Percentiles rank a stretch among this genome's conserved stretches.
These are phyloP conservation scores for Neosalanx taihuensis DNA, from an alignment of 2,797 vertebrate species.

Conservation along the genomic window DNA sequence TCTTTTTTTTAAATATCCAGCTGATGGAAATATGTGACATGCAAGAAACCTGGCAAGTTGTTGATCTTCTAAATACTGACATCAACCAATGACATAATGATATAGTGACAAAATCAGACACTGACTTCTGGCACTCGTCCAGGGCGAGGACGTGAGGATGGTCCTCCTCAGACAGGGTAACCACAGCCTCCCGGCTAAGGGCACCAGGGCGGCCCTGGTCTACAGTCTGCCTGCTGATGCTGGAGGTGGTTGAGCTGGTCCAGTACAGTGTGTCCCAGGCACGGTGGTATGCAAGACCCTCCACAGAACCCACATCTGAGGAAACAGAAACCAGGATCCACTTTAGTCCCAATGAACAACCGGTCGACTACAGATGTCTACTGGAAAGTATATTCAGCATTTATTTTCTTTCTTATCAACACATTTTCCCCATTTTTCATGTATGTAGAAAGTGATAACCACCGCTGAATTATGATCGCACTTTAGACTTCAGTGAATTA, in stretches of 20 bases:
- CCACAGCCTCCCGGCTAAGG: conserved; percentile 83
- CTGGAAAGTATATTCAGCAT: not conserved
- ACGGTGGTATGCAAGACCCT: conserved; percentile 92
- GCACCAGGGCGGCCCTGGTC: conserved; percentile 81
- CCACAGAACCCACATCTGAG: conserved; percentile 94
- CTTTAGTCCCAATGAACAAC: not conserved
- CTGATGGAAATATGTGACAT: not conserved
- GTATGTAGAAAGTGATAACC: not conserved
- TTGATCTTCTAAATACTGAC: not conserved
- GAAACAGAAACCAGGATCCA: conserved; percentile 23
- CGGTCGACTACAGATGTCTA: too few species aligned
- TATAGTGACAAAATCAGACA: not conserved
- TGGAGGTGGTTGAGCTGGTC: conserved; percentile 96
- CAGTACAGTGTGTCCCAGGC: conserved; percentile 95
- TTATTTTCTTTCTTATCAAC: not conserved
- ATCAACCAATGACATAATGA: not conserved
- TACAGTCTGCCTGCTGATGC: conserved; percentile 89
- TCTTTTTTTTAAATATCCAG: not conserved
- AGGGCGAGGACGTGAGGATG: conserved; percentile 91
- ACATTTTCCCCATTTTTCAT: not conserved
- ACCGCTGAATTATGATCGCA: not conserved
- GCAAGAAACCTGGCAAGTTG: not conserved
- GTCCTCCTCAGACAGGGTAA: conserved; percentile 93
- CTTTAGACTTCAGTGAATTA: not conserved
- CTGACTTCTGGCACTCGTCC: conserved; percentile 97